Evolutionary conservation across 2,797 vertebrate species (phyloP), one percentile per base, ranked within the genome.

Genomic region (Momotus momota): DNA sequence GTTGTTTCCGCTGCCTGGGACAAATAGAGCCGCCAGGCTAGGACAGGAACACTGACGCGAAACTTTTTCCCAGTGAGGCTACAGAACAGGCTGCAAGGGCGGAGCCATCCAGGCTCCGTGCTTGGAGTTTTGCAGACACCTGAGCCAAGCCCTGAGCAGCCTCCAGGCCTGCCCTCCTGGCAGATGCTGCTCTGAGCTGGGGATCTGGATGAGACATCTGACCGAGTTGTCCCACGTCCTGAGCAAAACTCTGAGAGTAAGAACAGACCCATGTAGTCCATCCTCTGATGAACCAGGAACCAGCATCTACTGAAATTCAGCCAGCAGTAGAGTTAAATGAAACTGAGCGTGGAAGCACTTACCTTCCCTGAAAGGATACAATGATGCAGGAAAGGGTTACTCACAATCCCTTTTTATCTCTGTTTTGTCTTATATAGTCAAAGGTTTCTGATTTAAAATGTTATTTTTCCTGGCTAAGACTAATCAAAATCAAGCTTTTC

Each of bases 161-260:
- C 21, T 25, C n/a, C 64, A 4, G 45, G 54, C 22, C 45, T 2
- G 43, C 9, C 51, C 35, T n/a, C 12, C 0, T 17, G 5, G 62
- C 79, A 18, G 27, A 1, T 4, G 20, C 72, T 14, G 16, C 38
- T 49, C n/a, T 1, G 23, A 19, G 60, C 65, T 22, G 0, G 12
- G 8, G 7, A 1, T 10, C 4, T 2, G 40, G 10, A 15, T 10
- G 2, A 10, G 46, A 35, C 31, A 7, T 3, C 25, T 6, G 14
- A 21, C 9, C 0, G 1, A 33, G 26, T 9, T 31, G 13, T 15
- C 19, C 70, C 67, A 0, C 0, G 6, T 33, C 11, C 23, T 3
- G 29, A 9, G 18, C 13, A 14, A 3, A 57, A 4, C 14, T 23
- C 12, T 0, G 8, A 18, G 22, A 2, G 5, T 0, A 5, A 3